These are phyloP conservation scores for Ceyx cyanopectus DNA, from an alignment of 2,113 vertebrate species.

Conservation along the genomic window DNA sequence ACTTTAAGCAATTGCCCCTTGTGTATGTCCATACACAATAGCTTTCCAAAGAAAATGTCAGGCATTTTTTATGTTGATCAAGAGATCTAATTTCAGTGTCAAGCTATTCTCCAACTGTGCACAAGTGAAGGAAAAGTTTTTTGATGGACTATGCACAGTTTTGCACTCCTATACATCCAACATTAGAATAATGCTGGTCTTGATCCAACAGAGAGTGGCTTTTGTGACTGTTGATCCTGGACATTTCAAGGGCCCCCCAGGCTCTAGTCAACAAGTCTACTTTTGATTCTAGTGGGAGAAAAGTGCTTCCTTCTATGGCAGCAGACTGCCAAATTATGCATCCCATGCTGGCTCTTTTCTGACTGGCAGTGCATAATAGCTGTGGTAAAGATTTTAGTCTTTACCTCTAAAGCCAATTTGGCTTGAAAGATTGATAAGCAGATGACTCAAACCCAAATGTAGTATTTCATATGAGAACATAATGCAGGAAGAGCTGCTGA, in stretches of 20 bases:
- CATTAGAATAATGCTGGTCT: constrained; percentile 12
- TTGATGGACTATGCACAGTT: not conserved
- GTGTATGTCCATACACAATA: not conserved
- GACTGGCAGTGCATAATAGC: constrained; percentile 1
- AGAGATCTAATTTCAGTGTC: constrained; percentile 19
- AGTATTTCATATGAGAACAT: constrained; percentile 26
- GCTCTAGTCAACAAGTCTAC: constrained; percentile 42
- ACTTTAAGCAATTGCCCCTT: constrained; percentile 20
- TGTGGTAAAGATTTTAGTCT: constrained; percentile 26
- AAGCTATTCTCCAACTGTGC: constrained; percentile 10
- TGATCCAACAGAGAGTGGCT: constrained; percentile 19
- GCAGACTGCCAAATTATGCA: not conserved
- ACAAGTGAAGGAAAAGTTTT: not conserved
- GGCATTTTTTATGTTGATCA: constrained; percentile 26
- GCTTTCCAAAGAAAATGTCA: constrained; percentile 36
- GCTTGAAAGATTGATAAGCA: constrained; percentile 51
- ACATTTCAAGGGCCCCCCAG: constrained; percentile 5
- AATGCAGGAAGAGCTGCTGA: constrained; percentile 9
- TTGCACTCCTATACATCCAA: not conserved
- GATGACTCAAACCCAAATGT: constrained; percentile 52
- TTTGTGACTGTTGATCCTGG: constrained; percentile 45
- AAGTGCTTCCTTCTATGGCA: constrained; percentile 6
- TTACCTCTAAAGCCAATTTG: constrained; percentile 30
- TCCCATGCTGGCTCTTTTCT: constrained; percentile 11
- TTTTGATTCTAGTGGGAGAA: constrained; percentile 31